phyloP scores from a whole-genome alignment of 2,888 invertebrate species.

The Tenthredo amoena region DNA sequence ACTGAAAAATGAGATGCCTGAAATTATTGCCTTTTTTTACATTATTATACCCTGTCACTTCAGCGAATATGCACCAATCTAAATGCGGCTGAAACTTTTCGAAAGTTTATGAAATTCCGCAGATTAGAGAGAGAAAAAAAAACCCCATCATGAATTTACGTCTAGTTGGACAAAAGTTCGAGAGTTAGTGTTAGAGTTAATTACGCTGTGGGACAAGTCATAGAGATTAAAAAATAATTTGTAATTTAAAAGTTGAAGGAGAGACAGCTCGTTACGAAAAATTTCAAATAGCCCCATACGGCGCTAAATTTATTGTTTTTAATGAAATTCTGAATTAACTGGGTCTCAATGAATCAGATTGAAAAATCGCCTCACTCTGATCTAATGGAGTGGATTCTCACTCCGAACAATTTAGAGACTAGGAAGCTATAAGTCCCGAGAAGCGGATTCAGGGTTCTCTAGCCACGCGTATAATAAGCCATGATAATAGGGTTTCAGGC shows the following conservation, averaged over 20 bases:
- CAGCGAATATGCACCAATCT: no score
- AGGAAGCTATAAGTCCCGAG: neutral
- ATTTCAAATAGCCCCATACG: neutral
- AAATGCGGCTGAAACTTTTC: neutral
- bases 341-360: neutral
- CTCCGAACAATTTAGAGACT: neutral
- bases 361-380: neutral
- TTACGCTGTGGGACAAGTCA: neutral
- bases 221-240: neutral
- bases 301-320: neutral
- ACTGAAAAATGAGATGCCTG: neutral
- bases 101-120: no score
- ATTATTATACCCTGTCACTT: no score
- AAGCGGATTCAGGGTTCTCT: neutral
- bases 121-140: no score
- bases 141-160: no score
- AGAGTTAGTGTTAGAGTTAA: no score
- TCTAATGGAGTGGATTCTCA: neutral
- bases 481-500: conserved; percentile 7
- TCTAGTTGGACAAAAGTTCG: no score
- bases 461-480: conserved; percentile 13
- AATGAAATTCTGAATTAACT: neutral
- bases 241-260: neutral
- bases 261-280: neutral
- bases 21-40: neutral